phyloP scores from a whole-genome alignment of 2,797 vertebrate species.

The Enteromius treurensis region DNA sequence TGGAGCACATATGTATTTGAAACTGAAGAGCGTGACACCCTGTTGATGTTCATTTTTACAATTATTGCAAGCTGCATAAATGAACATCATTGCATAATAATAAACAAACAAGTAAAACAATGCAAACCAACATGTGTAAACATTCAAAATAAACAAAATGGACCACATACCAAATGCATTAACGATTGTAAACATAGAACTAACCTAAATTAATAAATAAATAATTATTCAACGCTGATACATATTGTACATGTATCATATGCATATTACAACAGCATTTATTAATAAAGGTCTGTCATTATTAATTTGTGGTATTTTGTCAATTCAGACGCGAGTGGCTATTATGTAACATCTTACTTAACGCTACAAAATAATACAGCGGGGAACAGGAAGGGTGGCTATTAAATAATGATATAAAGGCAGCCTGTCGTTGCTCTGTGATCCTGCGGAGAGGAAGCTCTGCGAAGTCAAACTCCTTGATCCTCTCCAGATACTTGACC shows the following conservation, averaged over 20 bases:
- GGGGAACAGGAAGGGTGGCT: conserved; percentile 9
- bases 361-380: not conserved
- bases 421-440: not conserved
- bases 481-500: conserved; percentile 54
- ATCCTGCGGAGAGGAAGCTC: conserved; percentile 32
- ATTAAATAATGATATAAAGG: conserved; percentile 25
- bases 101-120: conserved; percentile 15
- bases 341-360: conserved; percentile 20
- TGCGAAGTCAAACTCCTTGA: conserved; percentile 31
- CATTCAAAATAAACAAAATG: not conserved
- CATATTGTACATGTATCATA: not conserved
- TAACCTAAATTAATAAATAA: not conserved
- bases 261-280: not conserved
- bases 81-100: not conserved
- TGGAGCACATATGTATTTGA: conserved; percentile 26
- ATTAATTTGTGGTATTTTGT: too few relatives aligned
- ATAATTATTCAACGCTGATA: not conserved
- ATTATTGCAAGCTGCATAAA: not conserved
- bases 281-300: not conserved
- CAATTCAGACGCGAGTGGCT: not conserved
- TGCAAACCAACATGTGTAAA: not conserved
- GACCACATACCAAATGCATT: not conserved
- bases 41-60: not conserved
- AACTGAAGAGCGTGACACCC: conserved; percentile 26
- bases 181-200: not conserved